Base-by-base conservation (phyloP, 2,797 vertebrate genomes). In the Acanthis flammea region DNA sequence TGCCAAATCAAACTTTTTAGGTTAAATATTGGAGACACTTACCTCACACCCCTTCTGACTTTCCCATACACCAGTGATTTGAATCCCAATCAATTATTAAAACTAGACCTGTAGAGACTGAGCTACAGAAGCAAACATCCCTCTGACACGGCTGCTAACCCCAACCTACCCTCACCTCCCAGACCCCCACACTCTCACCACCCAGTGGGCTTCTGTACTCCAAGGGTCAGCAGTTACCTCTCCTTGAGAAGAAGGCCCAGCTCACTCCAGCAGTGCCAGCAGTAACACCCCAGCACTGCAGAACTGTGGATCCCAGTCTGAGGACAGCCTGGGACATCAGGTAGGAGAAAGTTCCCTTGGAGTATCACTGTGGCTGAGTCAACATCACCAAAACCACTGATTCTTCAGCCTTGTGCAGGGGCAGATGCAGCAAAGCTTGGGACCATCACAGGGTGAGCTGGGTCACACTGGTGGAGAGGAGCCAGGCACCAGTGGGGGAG, bases 21-120 rank as follows among this genome's bases (percentile, higher is more conserved):
- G 22, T 90, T 35, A 77, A 19, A 61, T 61, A 8, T 1, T 21
- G 42, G 33, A 74, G 39, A 57, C 70, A 60, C 48, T 57, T 37
- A 45, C 55, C 37, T 54, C 19, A 9, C 15, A 27, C 14, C 9
- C 25, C 19, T 73, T 53, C 27, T 31, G 21, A 12, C 39, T 30
- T 39, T 47, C 60, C 53, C 45, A 62, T 12, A 4, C 4, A 25
- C 8, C 72, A 37, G 17, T 14, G 39, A 42, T 45, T 14, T 14
- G 0, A 77, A 60, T 7, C 50, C 21, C 4, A 18, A 31, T 9
- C 21, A 13, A 4, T 15, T 5, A 17, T 14, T 50, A 48, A 54
- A 84, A 5, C 28, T 25, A 54, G 83, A 28, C 23, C 25, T 22
- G 8, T 2, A 0, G 1, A 39, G 60, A 27, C 0, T 8, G 7